Base-by-base conservation (phyloP, 2,888 invertebrate species). In the Nomada fucata region DNA sequence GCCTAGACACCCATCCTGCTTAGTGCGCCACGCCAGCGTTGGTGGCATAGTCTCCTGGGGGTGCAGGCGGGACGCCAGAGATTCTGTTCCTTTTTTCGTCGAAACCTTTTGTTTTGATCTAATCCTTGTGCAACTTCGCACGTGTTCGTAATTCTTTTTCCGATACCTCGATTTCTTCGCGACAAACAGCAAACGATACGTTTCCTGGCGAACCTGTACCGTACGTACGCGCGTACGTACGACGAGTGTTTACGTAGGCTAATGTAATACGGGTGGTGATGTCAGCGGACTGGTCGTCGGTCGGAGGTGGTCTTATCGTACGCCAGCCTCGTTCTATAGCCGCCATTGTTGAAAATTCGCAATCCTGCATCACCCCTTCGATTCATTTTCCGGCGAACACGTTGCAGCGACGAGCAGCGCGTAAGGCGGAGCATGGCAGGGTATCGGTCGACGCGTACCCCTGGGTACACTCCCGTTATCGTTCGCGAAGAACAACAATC, bases 191-290 rank as follows among this genome's bases (percentile, higher is more conserved):
- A 47, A 47, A 53, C 29, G 42, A 44, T 18, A 60, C 71, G 47
- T 2, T 47, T 18, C 15, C 18, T 26, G 10, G 29, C 29, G 60
- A 18, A 47, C 67, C 42, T 15, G 69, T 50, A 7, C 36, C n/a
- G 67, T 60, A 64, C 20, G 55, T 36, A 26, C 15, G n/a, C 15
- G 76, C 72, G 70, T 83, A 65, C 61, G 36, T 55, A 59, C 64
- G 60, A 84, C 85, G 86, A 90, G 90, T 88, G 89, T 91, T 92
- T 90, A 90, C 91, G 90, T 86, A 90, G 91, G 90, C 90, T 88
- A 91, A 91, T 89, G 90, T 91, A 91, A 91, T 92, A 89, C 82
- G 82, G 85, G 87, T 85, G 89, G 82, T 92, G 91, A 92, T 91
- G 91, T 92, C 91, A 92, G 88, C 89, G 83, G 84, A 80, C 76